Evolutionary conservation across 2,797 vertebrate genomes (phyloP).

Genomic region (Tragelaphus eurycerus): DNA sequence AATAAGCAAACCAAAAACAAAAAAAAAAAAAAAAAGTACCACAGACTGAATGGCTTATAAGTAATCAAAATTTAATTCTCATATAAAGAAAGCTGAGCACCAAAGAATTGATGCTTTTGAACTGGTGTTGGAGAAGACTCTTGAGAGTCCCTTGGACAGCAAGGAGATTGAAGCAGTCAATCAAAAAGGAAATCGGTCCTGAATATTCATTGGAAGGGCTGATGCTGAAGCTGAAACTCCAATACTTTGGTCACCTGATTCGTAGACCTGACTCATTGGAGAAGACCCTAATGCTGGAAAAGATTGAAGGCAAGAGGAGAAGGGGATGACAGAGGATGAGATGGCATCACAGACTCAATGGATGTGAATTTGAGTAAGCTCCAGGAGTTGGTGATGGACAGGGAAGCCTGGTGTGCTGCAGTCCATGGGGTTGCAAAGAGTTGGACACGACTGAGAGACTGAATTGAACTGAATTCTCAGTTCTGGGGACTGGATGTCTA

Average conservation of each 20-base stretch:
- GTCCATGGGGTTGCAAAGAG: background rate
- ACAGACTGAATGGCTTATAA: background rate
- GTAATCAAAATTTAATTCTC: background rate
- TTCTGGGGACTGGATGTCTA: background rate
- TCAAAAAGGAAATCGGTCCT: background rate
- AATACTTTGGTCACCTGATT: background rate
- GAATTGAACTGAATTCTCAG: background rate
- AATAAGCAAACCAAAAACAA: background rate
- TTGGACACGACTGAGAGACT: background rate
- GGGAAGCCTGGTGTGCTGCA: background rate
- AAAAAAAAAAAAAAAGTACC: background rate
- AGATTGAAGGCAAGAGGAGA: background rate
- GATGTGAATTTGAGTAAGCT: background rate
- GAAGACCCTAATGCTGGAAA: background rate
- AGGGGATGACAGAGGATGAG: background rate
- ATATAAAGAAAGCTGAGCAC: background rate
- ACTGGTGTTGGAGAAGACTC: background rate
- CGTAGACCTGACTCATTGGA: background rate
- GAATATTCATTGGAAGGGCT: background rate
- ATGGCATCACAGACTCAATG: background rate
- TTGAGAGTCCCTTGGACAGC: background rate
- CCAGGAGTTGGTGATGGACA: background rate
- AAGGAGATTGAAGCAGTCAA: background rate
- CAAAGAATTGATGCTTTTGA: background rate
- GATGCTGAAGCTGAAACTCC: background rate